phyloP scores from a whole-genome alignment of 1,140 invertebrate genomes.

The Zaprionus ornatus region DNA sequence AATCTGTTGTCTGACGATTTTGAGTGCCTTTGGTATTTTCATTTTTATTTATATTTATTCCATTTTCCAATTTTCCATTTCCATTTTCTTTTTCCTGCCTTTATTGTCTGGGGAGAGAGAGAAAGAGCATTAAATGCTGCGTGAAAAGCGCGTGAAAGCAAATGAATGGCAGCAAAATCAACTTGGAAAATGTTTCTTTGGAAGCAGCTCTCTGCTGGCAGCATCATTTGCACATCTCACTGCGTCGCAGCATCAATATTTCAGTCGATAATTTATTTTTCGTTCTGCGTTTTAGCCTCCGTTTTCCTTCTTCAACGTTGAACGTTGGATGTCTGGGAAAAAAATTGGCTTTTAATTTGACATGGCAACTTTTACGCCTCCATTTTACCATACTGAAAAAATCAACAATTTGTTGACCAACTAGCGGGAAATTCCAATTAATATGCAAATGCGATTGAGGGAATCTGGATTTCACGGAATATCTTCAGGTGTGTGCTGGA shows the following conservation, averaged over 20 bases:
- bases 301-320: conserved; percentile 2
- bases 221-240: conserved; percentile 59
- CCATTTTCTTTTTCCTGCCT: conserved; percentile 17
- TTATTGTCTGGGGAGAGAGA: neutral
- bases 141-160: conserved; percentile 64
- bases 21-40: conserved; percentile 39
- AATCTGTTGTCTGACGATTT: conserved; percentile 56
- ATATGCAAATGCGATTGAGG: conserved; percentile 57
- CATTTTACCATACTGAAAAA: conserved; percentile 39
- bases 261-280: conserved; percentile 46
- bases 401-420: conserved; percentile 56
- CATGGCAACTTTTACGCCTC: conserved; percentile 19
- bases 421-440: conserved; percentile 59
- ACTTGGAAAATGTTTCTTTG: conserved; percentile 30
- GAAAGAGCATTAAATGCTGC: conserved; percentile 63
- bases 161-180: conserved; percentile 47
- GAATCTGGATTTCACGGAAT: neutral
- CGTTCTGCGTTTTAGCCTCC: neutral
- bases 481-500: neutral
- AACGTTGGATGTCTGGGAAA: neutral
- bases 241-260: conserved; percentile 59
- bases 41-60: conserved; percentile 40
- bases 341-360: conserved; percentile 68
- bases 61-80: conserved; percentile 19
- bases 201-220: conserved; percentile 35